Evolutionary conservation across 2,888 invertebrate genomes (phyloP), one percentile per base, ranked within the genome.

Genomic region (Gnatocerus cornutus): DNA sequence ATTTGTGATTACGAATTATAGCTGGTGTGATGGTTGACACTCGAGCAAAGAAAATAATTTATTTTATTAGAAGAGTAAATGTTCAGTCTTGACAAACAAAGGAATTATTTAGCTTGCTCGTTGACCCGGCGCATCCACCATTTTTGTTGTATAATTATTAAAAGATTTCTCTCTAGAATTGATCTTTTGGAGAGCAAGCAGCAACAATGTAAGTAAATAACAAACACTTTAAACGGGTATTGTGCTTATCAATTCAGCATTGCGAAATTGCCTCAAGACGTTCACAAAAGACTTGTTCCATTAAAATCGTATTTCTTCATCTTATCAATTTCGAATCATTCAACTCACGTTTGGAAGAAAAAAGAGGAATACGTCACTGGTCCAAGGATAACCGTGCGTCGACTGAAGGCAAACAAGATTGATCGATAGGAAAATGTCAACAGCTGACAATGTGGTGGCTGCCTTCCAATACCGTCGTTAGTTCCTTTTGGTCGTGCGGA

Each of bases 401-500:
- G 27, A 33, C 39, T 73, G 73, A 74, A 76, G 65, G 75, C 75
- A 70, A 72, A 76, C 74, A 74, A 73, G 77, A 75, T 74, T 77
- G 76, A 77, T 77, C 74, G 77, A 77, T 76, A 71, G 72, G 61
- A 65, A 59, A 67, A 68, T 58, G 76, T 76, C 73, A 70, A 63
- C 69, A 62, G 72, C 71, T 74, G 75, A 75, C 75, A 68, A 76
- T 73, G 71, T 69, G 72, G 70, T 70, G 74, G 68, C 72, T 69
- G 58, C 67, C 62, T 75, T 53, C 68, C 72, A 61, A 72, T 70
- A 61, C 70, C 30, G 68, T 73, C 68, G 72, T 73, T 69, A 71
- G 68, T 76, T 71, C 71, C 68, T 73, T 62, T 68, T 52, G 30
- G 61, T 33, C 21, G 55, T 43, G 61, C 21, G 53, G 50, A 45